A percentile compares a stretch with the other conserved stretches of the same genome.
Conservation (phyloP, 1,140 invertebrate genomes). For the Dendroctonus ponderosae region DNA sequence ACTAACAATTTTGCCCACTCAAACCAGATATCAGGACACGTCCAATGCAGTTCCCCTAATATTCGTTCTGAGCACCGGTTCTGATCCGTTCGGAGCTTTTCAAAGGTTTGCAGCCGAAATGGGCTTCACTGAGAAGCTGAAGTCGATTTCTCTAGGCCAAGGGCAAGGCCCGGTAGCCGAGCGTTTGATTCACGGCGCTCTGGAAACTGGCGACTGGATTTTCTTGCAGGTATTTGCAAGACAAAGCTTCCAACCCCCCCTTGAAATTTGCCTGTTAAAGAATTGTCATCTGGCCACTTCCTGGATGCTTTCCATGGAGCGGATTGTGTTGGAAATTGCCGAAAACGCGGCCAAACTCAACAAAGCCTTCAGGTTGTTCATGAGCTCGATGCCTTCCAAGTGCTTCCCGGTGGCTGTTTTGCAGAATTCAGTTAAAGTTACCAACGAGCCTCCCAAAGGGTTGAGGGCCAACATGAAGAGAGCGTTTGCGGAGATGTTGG, state of each 20-base stretch:
- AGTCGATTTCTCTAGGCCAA: conserved; percentile 86
- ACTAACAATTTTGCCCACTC: neutral
- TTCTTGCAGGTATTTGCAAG: conserved; percentile 63
- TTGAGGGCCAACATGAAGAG: conserved; percentile 76
- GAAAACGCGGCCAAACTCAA: conserved; percentile 63
- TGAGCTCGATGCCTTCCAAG: conserved; percentile 84
- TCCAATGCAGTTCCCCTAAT: conserved; percentile 73
- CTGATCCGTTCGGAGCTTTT: conserved; percentile 82
- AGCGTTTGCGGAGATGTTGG: conserved; percentile 74
- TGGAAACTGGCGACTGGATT: conserved; percentile 75
- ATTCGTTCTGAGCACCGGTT: conserved; percentile 88
- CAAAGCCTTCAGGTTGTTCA: conserved; percentile 74
- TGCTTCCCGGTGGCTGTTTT: conserved; percentile 87
- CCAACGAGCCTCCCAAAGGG: conserved; percentile 89
- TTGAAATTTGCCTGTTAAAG: conserved; percentile 51
- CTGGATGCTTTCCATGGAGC: conserved; percentile 81
- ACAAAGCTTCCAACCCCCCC: neutral
- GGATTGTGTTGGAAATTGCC: conserved; percentile 67
- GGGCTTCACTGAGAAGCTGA: conserved; percentile 71
- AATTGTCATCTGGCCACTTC: conserved; percentile 91
- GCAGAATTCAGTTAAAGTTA: conserved; percentile 91
- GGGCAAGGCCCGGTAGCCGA: conserved; percentile 85
- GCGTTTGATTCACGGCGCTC: conserved; percentile 72
- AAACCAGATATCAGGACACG: conserved; percentile 68
- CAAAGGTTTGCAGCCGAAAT: conserved; percentile 78